A percentile compares a stretch with the other conserved stretches of the same genome.
These are phyloP conservation scores for Heliornis fulica DNA, from an alignment of 2,113 vertebrate genomes.

Conservation along the genomic window DNA sequence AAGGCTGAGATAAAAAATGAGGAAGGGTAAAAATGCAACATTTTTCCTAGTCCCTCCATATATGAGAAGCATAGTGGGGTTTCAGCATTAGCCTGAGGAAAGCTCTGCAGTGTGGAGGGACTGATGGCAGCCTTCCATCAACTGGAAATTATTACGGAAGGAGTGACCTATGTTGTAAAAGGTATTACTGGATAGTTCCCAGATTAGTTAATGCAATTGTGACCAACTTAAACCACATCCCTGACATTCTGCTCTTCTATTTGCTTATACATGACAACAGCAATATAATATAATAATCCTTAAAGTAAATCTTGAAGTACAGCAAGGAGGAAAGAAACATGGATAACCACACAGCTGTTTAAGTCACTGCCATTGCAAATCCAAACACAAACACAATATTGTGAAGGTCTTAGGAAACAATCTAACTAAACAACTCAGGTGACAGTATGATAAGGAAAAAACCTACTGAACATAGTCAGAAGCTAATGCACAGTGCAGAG, in stretches of 20 bases:
- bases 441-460: not conserved
- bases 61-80: not conserved
- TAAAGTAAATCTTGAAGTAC: not conserved
- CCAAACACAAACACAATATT: not conserved
- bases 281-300: not conserved
- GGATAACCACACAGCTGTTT: not conserved
- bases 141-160: not conserved
- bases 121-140: not conserved
- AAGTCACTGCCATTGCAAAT: not conserved
- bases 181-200: not conserved
- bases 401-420: not conserved
- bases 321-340: not conserved
- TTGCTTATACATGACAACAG: not conserved
- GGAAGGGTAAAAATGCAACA: not conserved
- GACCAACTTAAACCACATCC: not conserved
- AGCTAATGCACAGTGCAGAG: not conserved
- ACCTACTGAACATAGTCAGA: not conserved
- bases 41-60: not conserved
- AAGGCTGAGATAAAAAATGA: accelerated
- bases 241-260: not conserved
- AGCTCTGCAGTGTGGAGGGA: not conserved
- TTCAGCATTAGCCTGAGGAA: not conserved
- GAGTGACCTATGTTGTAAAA: not conserved
- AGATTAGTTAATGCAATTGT: not conserved
- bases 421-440: not conserved